A percentile compares a stretch with the other conserved stretches of the same genome.
phyloP scores from a whole-genome alignment of 2,888 invertebrate genomes.

The Andrena praecox region DNA sequence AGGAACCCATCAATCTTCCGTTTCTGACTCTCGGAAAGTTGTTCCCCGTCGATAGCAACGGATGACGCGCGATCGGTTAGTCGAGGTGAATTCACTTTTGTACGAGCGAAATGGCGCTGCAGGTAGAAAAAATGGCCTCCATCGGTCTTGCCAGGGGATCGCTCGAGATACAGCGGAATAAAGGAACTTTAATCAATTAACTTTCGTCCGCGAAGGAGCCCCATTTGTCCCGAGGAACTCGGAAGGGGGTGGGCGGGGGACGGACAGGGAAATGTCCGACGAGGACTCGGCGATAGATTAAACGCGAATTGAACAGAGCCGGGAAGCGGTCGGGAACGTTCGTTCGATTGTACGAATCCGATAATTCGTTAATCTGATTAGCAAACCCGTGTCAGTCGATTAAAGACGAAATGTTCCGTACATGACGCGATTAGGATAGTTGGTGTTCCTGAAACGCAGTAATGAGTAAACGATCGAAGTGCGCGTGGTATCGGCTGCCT shows the following conservation, averaged over 20 bases:
- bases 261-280: slow-evolving; percentile 4
- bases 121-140: not conserved
- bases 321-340: slow-evolving; percentile 23
- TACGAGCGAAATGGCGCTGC: not conserved
- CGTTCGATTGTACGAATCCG: slow-evolving; percentile 44
- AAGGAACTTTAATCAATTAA: slow-evolving; percentile 46
- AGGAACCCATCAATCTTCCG: not conserved
- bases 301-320: slow-evolving; percentile 56
- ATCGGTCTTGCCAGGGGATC: not conserved
- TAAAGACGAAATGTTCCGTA: slow-evolving; percentile 53
- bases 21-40: not conserved
- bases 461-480: too few relatives aligned
- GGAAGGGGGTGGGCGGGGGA: not conserved
- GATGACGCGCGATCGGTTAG: not conserved
- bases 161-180: not conserved
- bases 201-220: slow-evolving; percentile 7
- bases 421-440: slow-evolving; percentile 34
- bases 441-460: slow-evolving; percentile 6
- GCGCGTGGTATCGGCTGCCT: too few relatives aligned
- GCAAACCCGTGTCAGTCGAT: slow-evolving; percentile 45
- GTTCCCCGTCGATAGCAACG: not conserved
- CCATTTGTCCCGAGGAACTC: slow-evolving; percentile 21
- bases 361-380: slow-evolving; percentile 66
- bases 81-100: not conserved
- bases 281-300: slow-evolving; percentile 56